phyloP scores from a whole-genome alignment of 2,888 invertebrate genomes.

The Plusia festucae region DNA sequence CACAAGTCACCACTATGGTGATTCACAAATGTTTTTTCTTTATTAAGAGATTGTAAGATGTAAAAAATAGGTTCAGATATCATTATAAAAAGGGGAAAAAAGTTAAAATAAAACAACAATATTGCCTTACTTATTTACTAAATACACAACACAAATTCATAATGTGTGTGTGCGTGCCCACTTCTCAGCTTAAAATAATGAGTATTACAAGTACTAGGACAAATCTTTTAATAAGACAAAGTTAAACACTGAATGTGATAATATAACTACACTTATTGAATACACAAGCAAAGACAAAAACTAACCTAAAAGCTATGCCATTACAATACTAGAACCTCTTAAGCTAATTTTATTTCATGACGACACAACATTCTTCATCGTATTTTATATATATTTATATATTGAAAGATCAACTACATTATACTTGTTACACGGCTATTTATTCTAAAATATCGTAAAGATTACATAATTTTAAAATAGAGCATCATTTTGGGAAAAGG shows the following conservation, averaged over 20 bases:
- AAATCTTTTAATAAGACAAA: conserved; percentile 64
- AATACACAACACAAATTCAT: conserved; percentile 66
- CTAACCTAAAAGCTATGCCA: conserved; percentile 45
- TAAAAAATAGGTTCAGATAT: too few species aligned
- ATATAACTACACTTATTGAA: conserved; percentile 59
- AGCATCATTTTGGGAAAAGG: conserved; percentile 55
- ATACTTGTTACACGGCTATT: conserved; percentile 48
- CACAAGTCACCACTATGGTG: too few species aligned
- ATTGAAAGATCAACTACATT: conserved; percentile 62
- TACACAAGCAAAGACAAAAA: conserved; percentile 67
- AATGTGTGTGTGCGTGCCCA: conserved; percentile 78
- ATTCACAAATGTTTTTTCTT: neutral
- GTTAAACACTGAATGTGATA: conserved; percentile 83
- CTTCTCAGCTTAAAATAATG: conserved; percentile 75
- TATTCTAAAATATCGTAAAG: conserved; percentile 55
- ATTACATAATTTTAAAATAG: conserved; percentile 58
- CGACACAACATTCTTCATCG: conserved; percentile 67
- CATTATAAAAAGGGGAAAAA: too few species aligned
- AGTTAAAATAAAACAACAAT: conserved; percentile 50
- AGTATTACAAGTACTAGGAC: conserved; percentile 85
- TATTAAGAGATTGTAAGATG: too few species aligned
- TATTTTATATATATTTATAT: conserved; percentile 58
- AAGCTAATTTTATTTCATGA: conserved; percentile 73
- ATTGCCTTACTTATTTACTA: conserved; percentile 55
- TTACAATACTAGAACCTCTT: conserved; percentile 37